Percentiles rank a stretch among this genome's conserved stretches.
These are phyloP conservation scores for Typhlomys cinereus DNA, from an alignment of 2,113 vertebrate genomes.

Conservation along the genomic window DNA sequence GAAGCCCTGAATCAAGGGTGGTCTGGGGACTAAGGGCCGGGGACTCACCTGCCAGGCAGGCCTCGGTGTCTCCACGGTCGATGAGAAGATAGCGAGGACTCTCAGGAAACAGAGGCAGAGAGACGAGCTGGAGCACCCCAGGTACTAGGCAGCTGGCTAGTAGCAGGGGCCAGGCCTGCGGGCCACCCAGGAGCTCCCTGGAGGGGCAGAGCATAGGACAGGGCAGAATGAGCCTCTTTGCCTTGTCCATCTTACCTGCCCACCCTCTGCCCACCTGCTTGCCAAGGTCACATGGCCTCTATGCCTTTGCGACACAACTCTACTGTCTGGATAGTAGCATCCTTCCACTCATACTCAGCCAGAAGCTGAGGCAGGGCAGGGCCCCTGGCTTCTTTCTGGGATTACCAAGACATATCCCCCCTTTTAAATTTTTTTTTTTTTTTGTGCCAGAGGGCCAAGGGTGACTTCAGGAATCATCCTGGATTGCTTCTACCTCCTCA, in stretches of 20 bases:
- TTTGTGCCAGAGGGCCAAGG: too few relatives aligned
- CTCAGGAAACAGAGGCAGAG: constrained; percentile 93
- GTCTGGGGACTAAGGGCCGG: too few relatives aligned
- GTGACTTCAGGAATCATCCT: too few relatives aligned
- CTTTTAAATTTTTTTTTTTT: too few relatives aligned
- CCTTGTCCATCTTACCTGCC: not conserved
- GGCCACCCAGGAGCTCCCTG: constrained; percentile 92
- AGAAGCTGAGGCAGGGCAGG: not conserved
- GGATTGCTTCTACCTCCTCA: too few relatives aligned
- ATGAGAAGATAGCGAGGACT: constrained; percentile 94
- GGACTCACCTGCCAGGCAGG: constrained; percentile 89
- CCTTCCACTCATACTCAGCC: not conserved
- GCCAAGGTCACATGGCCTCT: not conserved
- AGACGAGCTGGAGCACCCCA: constrained; percentile 90
- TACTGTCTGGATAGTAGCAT: not conserved
- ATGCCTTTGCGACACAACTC: not conserved
- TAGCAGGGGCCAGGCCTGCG: constrained; percentile 90
- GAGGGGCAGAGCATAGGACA: constrained; percentile 7
- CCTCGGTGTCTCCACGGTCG: constrained; percentile 89
- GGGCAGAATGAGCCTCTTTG: not conserved
- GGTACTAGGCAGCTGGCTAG: constrained; percentile 92
- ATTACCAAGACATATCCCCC: not conserved
- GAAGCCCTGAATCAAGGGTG: not conserved
- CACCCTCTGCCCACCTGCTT: not conserved
- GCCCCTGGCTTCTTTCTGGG: not conserved